phyloP scores from a whole-genome alignment of 1,140 invertebrate species.

The Oncopeltus fasciatus region DNA sequence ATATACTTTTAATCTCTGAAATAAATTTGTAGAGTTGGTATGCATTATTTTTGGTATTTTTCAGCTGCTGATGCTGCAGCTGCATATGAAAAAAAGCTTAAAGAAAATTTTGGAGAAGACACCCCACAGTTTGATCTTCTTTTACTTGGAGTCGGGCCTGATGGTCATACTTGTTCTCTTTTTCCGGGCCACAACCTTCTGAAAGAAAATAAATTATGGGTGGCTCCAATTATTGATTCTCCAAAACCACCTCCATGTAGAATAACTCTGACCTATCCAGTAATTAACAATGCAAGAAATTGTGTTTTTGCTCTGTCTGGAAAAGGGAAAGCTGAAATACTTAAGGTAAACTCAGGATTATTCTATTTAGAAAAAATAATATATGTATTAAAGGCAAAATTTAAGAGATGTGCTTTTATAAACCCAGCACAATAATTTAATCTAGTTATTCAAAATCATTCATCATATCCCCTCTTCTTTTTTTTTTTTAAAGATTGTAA shows the following conservation, averaged over 20 bases:
- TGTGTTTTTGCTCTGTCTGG: conserved; percentile 77
- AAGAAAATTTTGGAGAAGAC: conserved; percentile 41
- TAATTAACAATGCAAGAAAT: conserved; percentile 74
- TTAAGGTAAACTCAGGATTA: conserved; percentile 49
- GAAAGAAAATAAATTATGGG: conserved; percentile 48
- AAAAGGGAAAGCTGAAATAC: conserved; percentile 69
- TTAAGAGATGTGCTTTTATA: neutral
- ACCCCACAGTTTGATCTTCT: conserved; percentile 72
- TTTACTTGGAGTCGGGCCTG: conserved; percentile 88
- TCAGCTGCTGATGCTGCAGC: conserved; percentile 65
- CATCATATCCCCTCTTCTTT: too few relatives aligned
- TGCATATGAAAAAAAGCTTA: conserved; percentile 60
- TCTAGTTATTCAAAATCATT: neutral
- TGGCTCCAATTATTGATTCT: conserved; percentile 77
- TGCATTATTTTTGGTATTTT: too few relatives aligned
- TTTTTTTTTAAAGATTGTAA: too few relatives aligned
- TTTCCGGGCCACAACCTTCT: conserved; percentile 77
- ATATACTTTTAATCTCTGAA: too few relatives aligned
- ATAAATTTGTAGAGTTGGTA: too few relatives aligned
- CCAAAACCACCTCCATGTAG: conserved; percentile 87
- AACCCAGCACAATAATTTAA: neutral
- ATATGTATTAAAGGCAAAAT: neutral
- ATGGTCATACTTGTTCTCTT: conserved; percentile 95
- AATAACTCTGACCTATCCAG: conserved; percentile 83
- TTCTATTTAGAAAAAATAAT: neutral